Evolutionary conservation across 2,888 invertebrate genomes (phyloP).

Genomic region (Ophion slaviceki): DNA sequence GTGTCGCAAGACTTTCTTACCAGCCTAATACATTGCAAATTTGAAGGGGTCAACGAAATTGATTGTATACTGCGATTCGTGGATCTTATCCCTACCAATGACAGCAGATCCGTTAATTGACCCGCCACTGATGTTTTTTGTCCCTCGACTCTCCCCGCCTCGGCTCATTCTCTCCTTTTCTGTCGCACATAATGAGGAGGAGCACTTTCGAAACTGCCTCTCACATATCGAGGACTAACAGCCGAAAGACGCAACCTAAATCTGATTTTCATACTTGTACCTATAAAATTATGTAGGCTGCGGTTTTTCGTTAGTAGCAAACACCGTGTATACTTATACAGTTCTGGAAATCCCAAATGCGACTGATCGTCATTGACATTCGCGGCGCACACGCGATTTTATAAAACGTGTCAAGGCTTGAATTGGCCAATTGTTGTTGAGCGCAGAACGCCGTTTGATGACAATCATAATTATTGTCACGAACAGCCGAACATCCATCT

Average conservation of each 20-base stretch:
- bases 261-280: not conserved
- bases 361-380: conserved; percentile 67
- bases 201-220: conserved; percentile 37
- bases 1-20: too few species aligned
- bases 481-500: not conserved
- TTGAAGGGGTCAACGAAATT: not conserved
- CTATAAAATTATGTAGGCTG: not conserved
- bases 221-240: not conserved
- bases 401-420: conserved; percentile 73
- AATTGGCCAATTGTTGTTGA: conserved; percentile 69
- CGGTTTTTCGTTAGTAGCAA: not conserved
- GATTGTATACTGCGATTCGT: not conserved
- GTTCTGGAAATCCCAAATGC: conserved; percentile 34
- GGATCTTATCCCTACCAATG: not conserved
- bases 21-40: not conserved
- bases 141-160: not conserved
- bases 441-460: conserved; percentile 16
- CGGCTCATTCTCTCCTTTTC: not conserved
- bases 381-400: conserved; percentile 48
- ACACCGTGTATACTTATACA: conserved; percentile 1
- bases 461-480: conserved; percentile 28
- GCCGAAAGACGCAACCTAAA: conserved; percentile 5
- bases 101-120: conserved; percentile 37
- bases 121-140: conserved; percentile 17
- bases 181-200: conserved; percentile 10